Evolutionary conservation across 2,888 invertebrate species (phyloP).

Genomic region (Heteromurus nitidus): DNA sequence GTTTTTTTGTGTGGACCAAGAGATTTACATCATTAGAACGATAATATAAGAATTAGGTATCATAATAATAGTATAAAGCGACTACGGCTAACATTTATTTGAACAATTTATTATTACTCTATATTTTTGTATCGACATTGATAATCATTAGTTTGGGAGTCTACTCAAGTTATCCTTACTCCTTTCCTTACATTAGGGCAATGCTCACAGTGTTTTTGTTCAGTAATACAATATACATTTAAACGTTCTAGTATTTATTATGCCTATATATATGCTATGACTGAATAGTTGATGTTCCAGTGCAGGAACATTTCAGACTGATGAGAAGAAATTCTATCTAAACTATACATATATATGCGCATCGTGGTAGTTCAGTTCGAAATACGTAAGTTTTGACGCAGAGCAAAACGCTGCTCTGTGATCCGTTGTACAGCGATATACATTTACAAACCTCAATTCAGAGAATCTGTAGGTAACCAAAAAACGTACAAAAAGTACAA

Average conservation of each 20-base stretch:
- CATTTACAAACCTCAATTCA: neutral
- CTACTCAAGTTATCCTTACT: slow-evolving; percentile 25
- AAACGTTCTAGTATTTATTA: slow-evolving; percentile 16
- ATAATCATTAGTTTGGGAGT: slow-evolving; percentile 20
- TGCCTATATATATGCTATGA: slow-evolving; percentile 44
- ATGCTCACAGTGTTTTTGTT: slow-evolving; percentile 47
- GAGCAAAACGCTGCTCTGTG: slow-evolving; percentile 16
- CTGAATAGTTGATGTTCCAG: slow-evolving; percentile 54
- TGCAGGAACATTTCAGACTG: slow-evolving; percentile 60
- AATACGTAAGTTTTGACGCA: slow-evolving; percentile 54
- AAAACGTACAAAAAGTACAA: slow-evolving; percentile 64
- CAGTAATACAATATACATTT: slow-evolving; percentile 28
- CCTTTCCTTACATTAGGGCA: slow-evolving; percentile 35
- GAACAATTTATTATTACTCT: slow-evolving; percentile 15
- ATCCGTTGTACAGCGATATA: slow-evolving; percentile 31
- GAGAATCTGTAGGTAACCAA: slow-evolving; percentile 55
- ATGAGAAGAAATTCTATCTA: slow-evolving; percentile 53
- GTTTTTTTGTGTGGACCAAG: slow-evolving; percentile 53
- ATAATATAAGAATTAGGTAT: slow-evolving; percentile 24
- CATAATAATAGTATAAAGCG: slow-evolving; percentile 35
- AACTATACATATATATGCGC: slow-evolving; percentile 51
- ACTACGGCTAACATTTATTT: slow-evolving; percentile 40
- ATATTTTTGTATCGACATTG: neutral
- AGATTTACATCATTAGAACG: slow-evolving; percentile 41
- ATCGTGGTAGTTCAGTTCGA: slow-evolving; percentile 58